phyloP scores from a whole-genome alignment of 1,140 invertebrate genomes.

The Metopolophium dirhodum region DNA sequence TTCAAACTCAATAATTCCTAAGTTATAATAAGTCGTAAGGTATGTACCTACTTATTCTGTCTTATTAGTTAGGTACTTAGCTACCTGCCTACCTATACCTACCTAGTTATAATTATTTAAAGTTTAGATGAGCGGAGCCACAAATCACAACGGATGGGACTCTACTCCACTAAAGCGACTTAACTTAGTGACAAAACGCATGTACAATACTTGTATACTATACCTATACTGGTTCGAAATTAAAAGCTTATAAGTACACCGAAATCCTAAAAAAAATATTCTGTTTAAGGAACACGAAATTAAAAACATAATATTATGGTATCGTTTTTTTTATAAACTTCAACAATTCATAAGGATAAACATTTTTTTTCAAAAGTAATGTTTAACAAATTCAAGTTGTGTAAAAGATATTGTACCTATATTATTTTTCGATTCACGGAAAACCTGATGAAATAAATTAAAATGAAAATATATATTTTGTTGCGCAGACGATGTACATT shows the following conservation, averaged over 20 bases:
- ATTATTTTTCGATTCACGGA: neutral
- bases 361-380: too few relatives aligned
- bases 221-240: neutral
- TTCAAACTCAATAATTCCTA: neutral
- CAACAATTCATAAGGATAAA: neutral
- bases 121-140: neutral
- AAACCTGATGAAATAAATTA: neutral
- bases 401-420: neutral
- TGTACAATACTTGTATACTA: neutral
- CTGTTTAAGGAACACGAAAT: neutral
- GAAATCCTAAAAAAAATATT: neutral
- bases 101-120: neutral
- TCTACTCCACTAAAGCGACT: too few relatives aligned
- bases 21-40: neutral
- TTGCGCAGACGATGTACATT: neutral
- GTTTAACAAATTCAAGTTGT: neutral
- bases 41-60: neutral
- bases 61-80: too few relatives aligned
- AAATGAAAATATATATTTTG: neutral
- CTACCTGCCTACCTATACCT: too few relatives aligned
- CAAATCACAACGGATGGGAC: neutral
- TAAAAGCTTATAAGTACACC: neutral
- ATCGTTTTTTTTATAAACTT: neutral
- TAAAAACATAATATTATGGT: neutral
- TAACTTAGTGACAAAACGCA: too few relatives aligned